These are phyloP conservation scores for Cephalopterus ornatus DNA, from an alignment of 2,113 vertebrate species.

Conservation along the genomic window DNA sequence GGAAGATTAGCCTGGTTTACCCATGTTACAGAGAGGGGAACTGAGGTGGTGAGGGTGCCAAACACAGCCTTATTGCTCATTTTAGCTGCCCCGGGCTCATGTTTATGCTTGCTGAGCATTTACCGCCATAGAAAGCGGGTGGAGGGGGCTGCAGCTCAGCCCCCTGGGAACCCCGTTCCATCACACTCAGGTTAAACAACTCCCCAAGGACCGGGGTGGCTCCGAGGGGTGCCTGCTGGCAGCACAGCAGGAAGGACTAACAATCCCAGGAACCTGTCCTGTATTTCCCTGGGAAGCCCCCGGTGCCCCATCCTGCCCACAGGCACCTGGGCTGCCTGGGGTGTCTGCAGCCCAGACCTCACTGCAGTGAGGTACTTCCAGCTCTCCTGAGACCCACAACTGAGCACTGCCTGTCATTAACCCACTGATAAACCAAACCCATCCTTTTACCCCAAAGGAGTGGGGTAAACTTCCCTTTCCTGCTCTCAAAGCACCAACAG, in stretches of 20 bases:
- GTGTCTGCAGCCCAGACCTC: not conserved
- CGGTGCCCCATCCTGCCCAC: accelerated
- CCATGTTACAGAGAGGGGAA: not conserved
- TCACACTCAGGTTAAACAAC: not conserved
- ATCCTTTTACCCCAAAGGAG: not conserved
- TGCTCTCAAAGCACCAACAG: not conserved
- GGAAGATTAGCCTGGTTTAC: not conserved
- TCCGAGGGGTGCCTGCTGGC: not conserved
- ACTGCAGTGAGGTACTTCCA: not conserved
- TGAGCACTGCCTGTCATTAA: not conserved
- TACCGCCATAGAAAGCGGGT: accelerated
- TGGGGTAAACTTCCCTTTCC: not conserved
- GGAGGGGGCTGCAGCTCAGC: not conserved
- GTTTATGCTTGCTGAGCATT: not conserved
- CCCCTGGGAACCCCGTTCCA: not conserved
- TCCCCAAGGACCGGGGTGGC: not conserved
- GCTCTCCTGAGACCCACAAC: not conserved
- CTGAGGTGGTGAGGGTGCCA: not conserved
- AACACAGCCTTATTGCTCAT: not conserved
- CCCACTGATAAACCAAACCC: accelerated
- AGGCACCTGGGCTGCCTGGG: not conserved
- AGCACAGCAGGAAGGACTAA: not conserved
- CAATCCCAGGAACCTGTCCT: not conserved
- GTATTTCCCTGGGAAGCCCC: not conserved
- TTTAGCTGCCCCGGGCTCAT: not conserved